phyloP scores from a whole-genome alignment of 2,888 invertebrate species.

The Brenthis hecate region DNA sequence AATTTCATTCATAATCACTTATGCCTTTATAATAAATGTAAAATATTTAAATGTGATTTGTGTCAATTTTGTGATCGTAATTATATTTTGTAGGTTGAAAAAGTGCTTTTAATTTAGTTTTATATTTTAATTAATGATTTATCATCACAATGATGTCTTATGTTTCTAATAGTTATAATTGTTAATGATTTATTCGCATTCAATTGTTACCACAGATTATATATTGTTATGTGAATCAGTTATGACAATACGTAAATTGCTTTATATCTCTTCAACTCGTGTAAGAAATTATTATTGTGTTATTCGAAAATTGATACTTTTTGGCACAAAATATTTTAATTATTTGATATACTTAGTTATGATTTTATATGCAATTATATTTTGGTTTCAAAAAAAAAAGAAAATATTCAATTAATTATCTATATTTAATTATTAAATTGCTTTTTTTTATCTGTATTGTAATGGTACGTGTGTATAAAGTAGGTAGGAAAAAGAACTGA shows the following conservation, averaged over 20 bases:
- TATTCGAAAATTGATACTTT: background rate
- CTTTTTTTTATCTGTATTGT: conserved; percentile 23
- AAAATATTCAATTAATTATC: conserved; percentile 11
- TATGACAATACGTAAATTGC: background rate
- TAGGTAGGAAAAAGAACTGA: conserved; percentile 71
- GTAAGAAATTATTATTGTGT: no score
- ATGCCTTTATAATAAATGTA: conserved; percentile 19
- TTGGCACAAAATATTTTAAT: conserved; percentile 11
- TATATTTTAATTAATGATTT: conserved; percentile 28
- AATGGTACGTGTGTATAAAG: conserved; percentile 52
- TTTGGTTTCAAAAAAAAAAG: conserved; percentile 2
- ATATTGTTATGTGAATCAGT: background rate
- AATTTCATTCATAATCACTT: conserved; percentile 11
- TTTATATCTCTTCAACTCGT: background rate
- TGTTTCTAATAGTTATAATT: conserved; percentile 19
- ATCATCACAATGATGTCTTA: conserved; percentile 29
- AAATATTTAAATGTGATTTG: conserved; percentile 32
- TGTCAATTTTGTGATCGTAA: conserved; percentile 36
- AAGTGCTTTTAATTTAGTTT: conserved; percentile 31
- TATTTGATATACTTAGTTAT: background rate
- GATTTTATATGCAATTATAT: conserved; percentile 10
- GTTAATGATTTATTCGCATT: conserved; percentile 8
- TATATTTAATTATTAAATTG: conserved; percentile 13
- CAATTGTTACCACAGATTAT: conserved; percentile 35
- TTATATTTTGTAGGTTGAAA: conserved; percentile 22